Evolutionary conservation across 2,113 vertebrate genomes (phyloP).

Genomic region (Terrapene triunguis): DNA sequence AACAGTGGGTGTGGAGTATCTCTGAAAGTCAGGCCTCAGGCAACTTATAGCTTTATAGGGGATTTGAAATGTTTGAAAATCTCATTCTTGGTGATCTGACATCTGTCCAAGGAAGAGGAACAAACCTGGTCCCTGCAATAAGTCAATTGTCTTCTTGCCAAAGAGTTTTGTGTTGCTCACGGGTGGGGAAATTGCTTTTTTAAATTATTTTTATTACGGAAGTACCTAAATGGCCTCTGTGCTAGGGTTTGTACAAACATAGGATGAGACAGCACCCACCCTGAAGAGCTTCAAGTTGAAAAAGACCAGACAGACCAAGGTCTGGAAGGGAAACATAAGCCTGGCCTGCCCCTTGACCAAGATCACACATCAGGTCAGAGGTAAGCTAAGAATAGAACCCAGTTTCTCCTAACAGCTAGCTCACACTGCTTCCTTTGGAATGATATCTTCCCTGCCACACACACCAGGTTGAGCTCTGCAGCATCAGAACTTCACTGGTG

Average conservation of each 20-base stretch:
- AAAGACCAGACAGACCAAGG: neutral
- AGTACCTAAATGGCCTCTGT: neutral
- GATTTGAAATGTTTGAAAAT: neutral
- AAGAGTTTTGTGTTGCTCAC: neutral
- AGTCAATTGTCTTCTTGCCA: neutral
- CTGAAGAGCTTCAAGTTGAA: neutral
- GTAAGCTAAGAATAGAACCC: neutral
- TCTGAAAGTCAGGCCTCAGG: neutral
- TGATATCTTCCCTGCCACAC: neutral
- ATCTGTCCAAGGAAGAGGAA: neutral
- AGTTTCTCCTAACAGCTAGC: neutral
- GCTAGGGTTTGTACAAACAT: neutral
- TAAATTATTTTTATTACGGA: neutral
- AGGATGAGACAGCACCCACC: neutral
- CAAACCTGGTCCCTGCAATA: neutral
- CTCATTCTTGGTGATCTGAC: neutral
- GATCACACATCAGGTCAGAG: neutral
- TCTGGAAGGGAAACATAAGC: neutral
- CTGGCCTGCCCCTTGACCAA: neutral
- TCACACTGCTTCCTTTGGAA: neutral
- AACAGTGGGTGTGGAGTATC: fast-evolving
- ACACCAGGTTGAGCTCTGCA: neutral
- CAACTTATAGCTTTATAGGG: neutral
- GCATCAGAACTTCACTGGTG: neutral
- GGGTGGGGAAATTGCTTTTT: neutral